Percentiles rank a stretch among this genome's conserved stretches.
These are phyloP conservation scores for Piprites chloris DNA, from an alignment of 2,113 vertebrate genomes.

Conservation along the genomic window DNA sequence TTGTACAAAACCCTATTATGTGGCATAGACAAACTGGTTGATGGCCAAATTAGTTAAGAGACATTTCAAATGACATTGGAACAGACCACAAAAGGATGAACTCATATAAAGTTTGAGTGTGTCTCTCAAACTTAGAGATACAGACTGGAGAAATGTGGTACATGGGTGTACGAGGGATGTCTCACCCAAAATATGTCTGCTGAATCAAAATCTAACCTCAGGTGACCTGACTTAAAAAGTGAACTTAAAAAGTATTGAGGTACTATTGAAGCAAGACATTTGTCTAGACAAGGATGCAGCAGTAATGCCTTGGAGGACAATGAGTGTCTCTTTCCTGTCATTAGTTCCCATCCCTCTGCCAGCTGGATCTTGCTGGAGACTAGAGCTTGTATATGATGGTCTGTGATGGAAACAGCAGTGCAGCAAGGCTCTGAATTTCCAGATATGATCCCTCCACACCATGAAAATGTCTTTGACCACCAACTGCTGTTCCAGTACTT, in stretches of 20 bases:
- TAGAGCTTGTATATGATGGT: not conserved
- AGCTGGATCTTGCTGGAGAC: not conserved
- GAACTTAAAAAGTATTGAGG: not conserved
- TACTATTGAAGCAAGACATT: not conserved
- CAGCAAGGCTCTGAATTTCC: not conserved
- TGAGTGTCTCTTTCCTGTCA: not conserved
- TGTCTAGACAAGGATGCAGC: not conserved
- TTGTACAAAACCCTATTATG: constrained; percentile 68
- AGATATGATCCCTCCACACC: not conserved
- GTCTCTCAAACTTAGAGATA: not conserved
- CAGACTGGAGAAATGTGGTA: not conserved
- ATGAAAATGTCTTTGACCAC: not conserved
- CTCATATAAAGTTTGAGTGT: not conserved
- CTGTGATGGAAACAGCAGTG: not conserved
- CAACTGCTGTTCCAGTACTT: not conserved
- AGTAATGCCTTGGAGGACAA: not conserved
- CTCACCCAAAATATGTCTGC: not conserved
- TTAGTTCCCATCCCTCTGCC: not conserved
- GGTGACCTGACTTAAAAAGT: not conserved
- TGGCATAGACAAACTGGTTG: constrained; percentile 61
- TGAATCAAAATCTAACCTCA: not conserved
- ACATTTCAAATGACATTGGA: constrained; percentile 65
- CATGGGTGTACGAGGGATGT: not conserved
- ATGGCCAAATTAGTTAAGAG: constrained; percentile 74
- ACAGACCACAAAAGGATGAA: constrained; percentile 42